Base-by-base conservation (phyloP, 2,113 vertebrate species). In the Daubentonia madagascariensis region DNA sequence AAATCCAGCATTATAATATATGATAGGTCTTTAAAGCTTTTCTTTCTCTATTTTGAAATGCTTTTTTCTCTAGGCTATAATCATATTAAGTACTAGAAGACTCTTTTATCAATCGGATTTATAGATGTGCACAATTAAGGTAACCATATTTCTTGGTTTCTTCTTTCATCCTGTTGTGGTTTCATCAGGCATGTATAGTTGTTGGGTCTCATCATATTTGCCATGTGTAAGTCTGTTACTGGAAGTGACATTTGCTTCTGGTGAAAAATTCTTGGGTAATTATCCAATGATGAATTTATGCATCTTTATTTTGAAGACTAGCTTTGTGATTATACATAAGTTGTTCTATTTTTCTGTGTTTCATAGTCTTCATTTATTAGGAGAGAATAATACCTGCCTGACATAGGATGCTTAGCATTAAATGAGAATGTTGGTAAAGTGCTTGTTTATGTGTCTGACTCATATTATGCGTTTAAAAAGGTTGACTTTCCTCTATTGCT, bases 221-320 rank as follows among this genome's bases (percentile, higher is more conserved):
- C 52, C 67, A 67, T 54, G 30, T 4, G 23, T 92, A 54, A 88
- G 37, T 83, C 81, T 96, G 11, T 87, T 92, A 57, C 25, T 83
- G 23, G 87, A 61, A 61, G 50, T 92, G 57, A 54, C 10, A 57
- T 96, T 96, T 96, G n/a, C 57, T 92, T 92, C 45, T 72, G 0
- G 48, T 91, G 73, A 87, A 59, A 63, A 22, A 80, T 91, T 95
- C 25, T 35, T 54, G 14, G n/a, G 35, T 23, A 92, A 35, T 92
- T 96, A 92, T 23, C 30, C 40, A 75, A 1, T 75, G 37, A 76
- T 96, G 68, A 83, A 73, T 68, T 93, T 89, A 25, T 68, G 57
- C 81, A 63, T 89, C 50, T 92, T 83, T 88, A 83, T 81, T 88
- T 92, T 88, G 90, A 92, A 92, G 32, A 65, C 52, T 67, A 67